phyloP scores from a whole-genome alignment of 2,888 invertebrate species.

The Ischnus inquisitorius region DNA sequence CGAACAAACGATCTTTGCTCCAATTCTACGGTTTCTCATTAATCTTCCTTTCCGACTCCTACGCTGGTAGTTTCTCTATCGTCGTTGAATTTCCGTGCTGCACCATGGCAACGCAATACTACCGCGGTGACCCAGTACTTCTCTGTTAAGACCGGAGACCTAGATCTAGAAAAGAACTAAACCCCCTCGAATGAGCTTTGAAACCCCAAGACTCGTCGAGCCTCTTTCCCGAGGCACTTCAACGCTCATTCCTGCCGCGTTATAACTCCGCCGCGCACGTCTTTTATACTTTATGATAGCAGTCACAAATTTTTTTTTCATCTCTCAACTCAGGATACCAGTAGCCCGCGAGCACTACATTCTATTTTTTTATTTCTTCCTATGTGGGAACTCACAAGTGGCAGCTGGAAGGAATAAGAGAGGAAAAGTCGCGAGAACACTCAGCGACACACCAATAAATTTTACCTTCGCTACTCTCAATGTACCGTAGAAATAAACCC shows the following conservation, averaged over 20 bases:
- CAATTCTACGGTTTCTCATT: too few species aligned
- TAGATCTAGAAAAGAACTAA: slow-evolving; percentile 35
- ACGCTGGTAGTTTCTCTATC: not conserved
- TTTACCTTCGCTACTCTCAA: slow-evolving; percentile 39
- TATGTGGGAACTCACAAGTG: slow-evolving; percentile 37
- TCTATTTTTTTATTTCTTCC: slow-evolving; percentile 18
- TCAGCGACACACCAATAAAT: slow-evolving; percentile 43
- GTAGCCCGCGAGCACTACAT: slow-evolving; percentile 13
- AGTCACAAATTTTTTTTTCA: slow-evolving; percentile 25
- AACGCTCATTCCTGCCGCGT: slow-evolving; percentile 15
- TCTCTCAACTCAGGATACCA: slow-evolving; percentile 4
- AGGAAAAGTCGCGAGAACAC: slow-evolving; percentile 13
- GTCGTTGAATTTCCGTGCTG: too few species aligned
- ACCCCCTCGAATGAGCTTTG: slow-evolving; percentile 12
- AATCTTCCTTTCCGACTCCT: too few species aligned
- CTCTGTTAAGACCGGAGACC: slow-evolving; percentile 4
- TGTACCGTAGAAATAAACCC: not conserved
- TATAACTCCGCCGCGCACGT: slow-evolving; percentile 10
- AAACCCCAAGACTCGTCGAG: slow-evolving; percentile 30
- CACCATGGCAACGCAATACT: not conserved
- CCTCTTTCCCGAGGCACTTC: slow-evolving; percentile 27
- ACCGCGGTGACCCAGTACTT: not conserved
- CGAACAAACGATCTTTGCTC: too few species aligned
- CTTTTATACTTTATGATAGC: slow-evolving; percentile 42
- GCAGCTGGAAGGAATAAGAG: slow-evolving; percentile 21